Percentiles rank a stretch among this genome's conserved stretches.
phyloP scores from a whole-genome alignment of 2,113 vertebrate species.

The Xyrauchen texanus region DNA sequence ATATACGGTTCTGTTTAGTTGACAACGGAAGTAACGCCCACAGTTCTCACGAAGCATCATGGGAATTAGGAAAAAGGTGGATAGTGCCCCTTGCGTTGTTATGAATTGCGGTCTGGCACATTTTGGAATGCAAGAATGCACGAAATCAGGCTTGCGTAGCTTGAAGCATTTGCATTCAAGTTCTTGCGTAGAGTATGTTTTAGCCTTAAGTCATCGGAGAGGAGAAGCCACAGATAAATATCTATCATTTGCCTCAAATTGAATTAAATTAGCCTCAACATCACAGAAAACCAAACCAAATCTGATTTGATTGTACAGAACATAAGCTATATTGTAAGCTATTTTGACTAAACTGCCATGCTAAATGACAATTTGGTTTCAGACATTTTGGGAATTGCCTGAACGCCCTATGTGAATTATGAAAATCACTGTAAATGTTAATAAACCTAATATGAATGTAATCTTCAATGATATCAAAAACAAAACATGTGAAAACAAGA shows the following conservation, averaged over 20 bases:
- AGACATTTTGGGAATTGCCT: no score
- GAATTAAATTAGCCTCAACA: constrained; percentile 41
- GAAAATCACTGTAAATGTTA: constrained; percentile 68
- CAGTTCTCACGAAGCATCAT: no score
- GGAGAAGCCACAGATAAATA: constrained; percentile 55
- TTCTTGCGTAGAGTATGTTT: no score
- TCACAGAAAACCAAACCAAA: constrained; percentile 35
- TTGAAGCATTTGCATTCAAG: no score
- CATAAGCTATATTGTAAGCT: constrained; percentile 67
- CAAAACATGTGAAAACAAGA: constrained; percentile 62
- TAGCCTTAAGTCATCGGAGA: neutral
- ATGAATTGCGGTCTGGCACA: no score
- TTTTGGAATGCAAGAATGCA: no score
- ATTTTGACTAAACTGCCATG: constrained; percentile 49
- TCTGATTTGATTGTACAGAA: constrained; percentile 73
- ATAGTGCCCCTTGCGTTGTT: no score
- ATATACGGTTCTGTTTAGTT: no score
- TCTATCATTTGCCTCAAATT: constrained; percentile 54
- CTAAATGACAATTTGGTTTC: no score
- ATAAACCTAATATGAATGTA: constrained; percentile 63
- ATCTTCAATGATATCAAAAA: constrained; percentile 61
- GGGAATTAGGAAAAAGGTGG: no score
- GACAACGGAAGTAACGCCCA: no score
- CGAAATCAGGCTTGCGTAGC: no score
- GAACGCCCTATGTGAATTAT: constrained; percentile 60